phyloP scores from a whole-genome alignment of 2,888 invertebrate genomes.

The Cordilura impudica region DNA sequence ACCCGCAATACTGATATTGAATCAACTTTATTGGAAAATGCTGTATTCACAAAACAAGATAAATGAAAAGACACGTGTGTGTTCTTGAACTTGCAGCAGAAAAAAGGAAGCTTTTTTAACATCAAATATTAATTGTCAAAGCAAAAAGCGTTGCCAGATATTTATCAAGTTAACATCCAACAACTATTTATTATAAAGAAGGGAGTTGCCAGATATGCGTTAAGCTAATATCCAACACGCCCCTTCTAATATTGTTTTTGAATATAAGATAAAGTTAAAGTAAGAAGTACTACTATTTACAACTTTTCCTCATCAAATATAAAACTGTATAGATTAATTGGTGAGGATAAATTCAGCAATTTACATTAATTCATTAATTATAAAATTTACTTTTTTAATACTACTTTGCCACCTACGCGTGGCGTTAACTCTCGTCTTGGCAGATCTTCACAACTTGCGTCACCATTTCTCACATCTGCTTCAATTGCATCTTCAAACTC shows the following conservation, averaged over 20 bases:
- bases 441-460: background rate
- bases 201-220: too few species aligned
- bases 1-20: too few species aligned
- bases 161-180: too few species aligned
- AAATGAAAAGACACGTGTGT: too few species aligned
- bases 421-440: background rate
- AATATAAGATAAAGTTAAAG: background rate
- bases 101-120: too few species aligned
- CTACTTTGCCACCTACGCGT: background rate
- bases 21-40: too few species aligned
- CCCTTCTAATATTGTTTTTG: background rate
- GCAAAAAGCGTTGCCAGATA: too few species aligned
- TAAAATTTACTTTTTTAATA: background rate
- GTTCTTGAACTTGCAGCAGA: too few species aligned
- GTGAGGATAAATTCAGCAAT: background rate
- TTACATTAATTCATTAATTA: background rate
- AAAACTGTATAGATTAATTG: background rate
- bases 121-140: too few species aligned
- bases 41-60: too few species aligned
- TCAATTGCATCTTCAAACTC: background rate
- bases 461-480: background rate
- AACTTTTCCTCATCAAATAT: background rate
- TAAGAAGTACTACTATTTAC: background rate
- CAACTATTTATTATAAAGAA: too few species aligned
- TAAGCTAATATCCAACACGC: conserved; percentile 13